phyloP scores from a whole-genome alignment of 2,888 invertebrate species.

The Eilema caniola region DNA sequence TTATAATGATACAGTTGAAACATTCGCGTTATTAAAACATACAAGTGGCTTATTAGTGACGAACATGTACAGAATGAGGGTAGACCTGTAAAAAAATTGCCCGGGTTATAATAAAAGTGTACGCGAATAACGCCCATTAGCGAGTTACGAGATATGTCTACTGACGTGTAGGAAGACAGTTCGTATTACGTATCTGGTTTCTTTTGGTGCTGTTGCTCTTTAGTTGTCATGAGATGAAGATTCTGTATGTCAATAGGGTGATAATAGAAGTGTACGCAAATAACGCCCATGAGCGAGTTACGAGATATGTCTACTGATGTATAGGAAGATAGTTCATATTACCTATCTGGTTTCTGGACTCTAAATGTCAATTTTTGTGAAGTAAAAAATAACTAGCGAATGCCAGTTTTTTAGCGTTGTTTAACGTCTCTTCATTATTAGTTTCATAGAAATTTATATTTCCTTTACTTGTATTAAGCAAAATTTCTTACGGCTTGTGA shows the following conservation, averaged over 20 bases:
- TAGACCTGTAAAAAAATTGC: slow-evolving; percentile 63
- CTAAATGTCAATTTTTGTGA: slow-evolving; percentile 50
- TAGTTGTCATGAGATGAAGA: slow-evolving; percentile 8
- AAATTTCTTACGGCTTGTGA: too few species aligned
- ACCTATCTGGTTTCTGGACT: not conserved
- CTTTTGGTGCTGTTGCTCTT: not conserved
- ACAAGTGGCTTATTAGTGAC: slow-evolving; percentile 81
- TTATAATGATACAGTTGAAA: slow-evolving; percentile 53
- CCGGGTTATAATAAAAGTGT: slow-evolving; percentile 63
- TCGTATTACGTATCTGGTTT: slow-evolving; percentile 34
- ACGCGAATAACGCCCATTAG: slow-evolving; percentile 72
- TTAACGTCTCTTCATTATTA: not conserved
- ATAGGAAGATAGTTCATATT: too few species aligned
- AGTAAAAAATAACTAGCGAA: not conserved
- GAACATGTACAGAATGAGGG: slow-evolving; percentile 60
- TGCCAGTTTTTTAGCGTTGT: not conserved
- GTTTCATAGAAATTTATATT: not conserved
- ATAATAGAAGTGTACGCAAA: too few species aligned
- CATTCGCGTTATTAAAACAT: slow-evolving; percentile 58
- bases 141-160: slow-evolving; percentile 67
- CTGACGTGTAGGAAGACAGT: slow-evolving; percentile 55
- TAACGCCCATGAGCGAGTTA: too few species aligned
- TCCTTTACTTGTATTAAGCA: too few species aligned
- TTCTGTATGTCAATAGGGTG: not conserved
- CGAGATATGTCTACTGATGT: too few species aligned